Base-by-base conservation (phyloP, 2,113 vertebrate genomes). In the Leptosomus discolor region DNA sequence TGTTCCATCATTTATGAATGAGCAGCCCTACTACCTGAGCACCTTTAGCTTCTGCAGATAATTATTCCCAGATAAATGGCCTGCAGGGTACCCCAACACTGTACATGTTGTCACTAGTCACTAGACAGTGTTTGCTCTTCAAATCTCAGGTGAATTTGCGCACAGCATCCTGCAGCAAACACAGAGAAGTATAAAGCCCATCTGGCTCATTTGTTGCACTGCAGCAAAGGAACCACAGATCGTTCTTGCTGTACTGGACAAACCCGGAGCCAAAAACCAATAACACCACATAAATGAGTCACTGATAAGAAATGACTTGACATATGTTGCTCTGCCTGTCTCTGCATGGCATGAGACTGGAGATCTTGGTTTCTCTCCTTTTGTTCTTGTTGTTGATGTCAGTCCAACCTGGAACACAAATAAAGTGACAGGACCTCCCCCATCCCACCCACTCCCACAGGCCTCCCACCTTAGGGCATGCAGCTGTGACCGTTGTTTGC, bases 221-320 rank as follows among this genome's bases (percentile, higher is more conserved):
- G 37, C 1, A 2, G 75, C 68, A 81, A 71, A 91, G 70, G 50
- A 81, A 81, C 24, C 58, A 74, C 46, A 43, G 65, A 48, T 7
- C 0, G 0, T 76, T 92, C 79, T 60, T 68, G 26, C 21, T 0
- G 0, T 23, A 8, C 14, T 15, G 21, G 41, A 21, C 15, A 27
- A 79, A 48, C 10, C 18, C 75, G 48, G n/a, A 56, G 50, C 6
- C 26, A 41, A 80, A 50, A 67, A 39, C 16, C 5, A 56, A 15
- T n/a, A 70, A 45, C 1, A 2, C 29, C 36, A 37, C 16, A 12
- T 30, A 65, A 58, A 81, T n/a, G 17, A 76, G 29, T 8, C 58
- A 57, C 68, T n/a, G 14, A 14, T 34, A 58, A 45, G 39, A 86
- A 61, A 73, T 29, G 0, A 48, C 18, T 39, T 71, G 56, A 26